These are phyloP conservation scores for Pluvialis apricaria DNA, from an alignment of 2,113 vertebrate genomes.

Conservation along the genomic window DNA sequence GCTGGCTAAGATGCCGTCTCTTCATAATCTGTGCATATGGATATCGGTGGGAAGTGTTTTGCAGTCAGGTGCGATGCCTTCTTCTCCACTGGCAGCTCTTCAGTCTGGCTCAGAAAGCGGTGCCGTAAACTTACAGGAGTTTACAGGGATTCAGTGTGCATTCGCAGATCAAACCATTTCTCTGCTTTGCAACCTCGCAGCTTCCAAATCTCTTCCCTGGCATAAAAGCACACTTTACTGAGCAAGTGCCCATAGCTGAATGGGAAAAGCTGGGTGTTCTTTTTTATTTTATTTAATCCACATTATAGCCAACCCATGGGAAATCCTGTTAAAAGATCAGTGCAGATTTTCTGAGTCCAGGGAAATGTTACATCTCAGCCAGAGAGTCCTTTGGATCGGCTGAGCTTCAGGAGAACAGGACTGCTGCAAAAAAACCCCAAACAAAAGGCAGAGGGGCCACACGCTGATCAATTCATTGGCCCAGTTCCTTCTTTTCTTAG, in stretches of 20 bases:
- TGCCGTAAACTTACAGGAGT: background rate
- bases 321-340: conserved; percentile 43
- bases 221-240: background rate
- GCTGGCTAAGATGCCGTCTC: background rate
- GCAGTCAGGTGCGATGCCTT: background rate
- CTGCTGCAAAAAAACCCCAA: background rate
- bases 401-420: background rate
- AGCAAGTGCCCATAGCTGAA: background rate
- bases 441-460: background rate
- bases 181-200: background rate
- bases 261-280: background rate
- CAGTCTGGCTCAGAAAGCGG: background rate
- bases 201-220: background rate
- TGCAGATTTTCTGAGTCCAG: background rate
- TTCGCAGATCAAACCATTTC: background rate
- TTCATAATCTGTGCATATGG: background rate
- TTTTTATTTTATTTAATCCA: conserved; percentile 1
- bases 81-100: background rate
- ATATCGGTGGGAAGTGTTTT: background rate
- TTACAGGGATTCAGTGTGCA: background rate
- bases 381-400: background rate
- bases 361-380: background rate
- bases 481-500: background rate
- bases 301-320: background rate
- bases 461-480: background rate